Percentiles rank a stretch among this genome's conserved stretches.
Conservation (phyloP, 2,797 vertebrate species). For the Tadarida brasiliensis region DNA sequence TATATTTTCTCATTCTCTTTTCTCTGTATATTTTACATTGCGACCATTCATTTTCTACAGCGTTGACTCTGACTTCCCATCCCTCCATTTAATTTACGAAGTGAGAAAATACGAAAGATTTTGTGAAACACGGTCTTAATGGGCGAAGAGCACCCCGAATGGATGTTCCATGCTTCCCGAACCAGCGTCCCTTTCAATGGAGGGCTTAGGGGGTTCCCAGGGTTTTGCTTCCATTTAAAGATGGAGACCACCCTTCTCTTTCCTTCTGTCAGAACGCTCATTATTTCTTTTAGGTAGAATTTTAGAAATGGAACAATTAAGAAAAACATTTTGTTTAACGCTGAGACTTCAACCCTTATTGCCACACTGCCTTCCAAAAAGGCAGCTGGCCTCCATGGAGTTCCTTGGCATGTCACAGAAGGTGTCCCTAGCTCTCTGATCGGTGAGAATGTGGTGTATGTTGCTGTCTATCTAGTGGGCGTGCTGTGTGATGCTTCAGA, state of each 20-base stretch:
- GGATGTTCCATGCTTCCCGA: neutral
- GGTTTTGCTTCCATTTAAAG: neutral
- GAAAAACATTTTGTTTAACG: neutral
- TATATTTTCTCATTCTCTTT: neutral
- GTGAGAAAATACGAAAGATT: neutral
- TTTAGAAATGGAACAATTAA: neutral
- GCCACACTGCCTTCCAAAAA: neutral
- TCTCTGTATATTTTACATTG: neutral
- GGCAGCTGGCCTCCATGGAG: neutral
- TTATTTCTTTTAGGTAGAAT: neutral
- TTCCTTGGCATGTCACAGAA: rapidly evolving
- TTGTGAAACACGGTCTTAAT: neutral
- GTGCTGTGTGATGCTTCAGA: neutral
- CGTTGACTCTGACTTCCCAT: neutral
- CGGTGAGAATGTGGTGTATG: neutral
- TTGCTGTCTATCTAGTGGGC: neutral
- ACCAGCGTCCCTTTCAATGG: rapidly evolving
- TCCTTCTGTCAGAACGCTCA: neutral
- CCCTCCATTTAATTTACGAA: neutral
- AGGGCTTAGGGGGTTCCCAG: neutral
- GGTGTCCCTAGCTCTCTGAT: neutral
- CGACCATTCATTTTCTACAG: neutral
- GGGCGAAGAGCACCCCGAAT: rapidly evolving
- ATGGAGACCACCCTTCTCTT: rapidly evolving
- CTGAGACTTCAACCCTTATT: neutral